Base-by-base conservation (phyloP, 1,140 invertebrate genomes). In the Cryptotermes secundus region DNA sequence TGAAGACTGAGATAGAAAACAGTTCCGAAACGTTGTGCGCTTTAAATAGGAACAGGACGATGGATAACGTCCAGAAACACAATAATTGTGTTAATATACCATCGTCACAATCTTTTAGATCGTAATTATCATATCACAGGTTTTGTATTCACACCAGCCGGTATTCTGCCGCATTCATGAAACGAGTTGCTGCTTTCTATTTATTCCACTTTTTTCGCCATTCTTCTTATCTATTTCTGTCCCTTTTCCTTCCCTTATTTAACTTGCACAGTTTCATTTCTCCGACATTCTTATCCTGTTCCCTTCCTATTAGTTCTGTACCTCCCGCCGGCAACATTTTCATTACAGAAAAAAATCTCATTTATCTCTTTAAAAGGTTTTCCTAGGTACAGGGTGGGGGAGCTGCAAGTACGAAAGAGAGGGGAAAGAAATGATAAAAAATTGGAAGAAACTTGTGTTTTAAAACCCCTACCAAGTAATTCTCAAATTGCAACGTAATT, bases 361-460 rank as follows among this genome's bases (percentile, higher is more conserved):
- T 72, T 72, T 72, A 72, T 72, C 59, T 72, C 59, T 72, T 72
- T 72, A 72, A 72, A 72, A 72, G 59, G 59, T 72, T 72, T 72
- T 72, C 59, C 59, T 6, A n/a, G 59, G 59, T 31, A n/a, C n/a
- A 26, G 59, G n/a, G 59, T 72, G 59, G 31, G 59, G 59, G 59
- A 26, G 38, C 12, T 12, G 4, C 38, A 72, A 72, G 59, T n/a
- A 72, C 59, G 59, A 72, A 72, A 72, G 59, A 72, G 59, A 72
- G 7, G 16, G 26, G 7, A 14, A 72, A 72, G 4, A 4, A 72
- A 4, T 26, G 6, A 72, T 72, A 72, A 72, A 72, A 72, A 72
- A 72, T 72, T 72, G n/a, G 59, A 72, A 31, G 59, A 26, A 72
- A 72, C 59, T 72, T 72, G 59, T 72, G 59, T 72, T 72, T 72